Percentiles rank a stretch among this genome's conserved stretches.
These are phyloP conservation scores for Ramazzottius varieornatus DNA, from an alignment of 2,888 invertebrate genomes.

Conservation along the genomic window DNA sequence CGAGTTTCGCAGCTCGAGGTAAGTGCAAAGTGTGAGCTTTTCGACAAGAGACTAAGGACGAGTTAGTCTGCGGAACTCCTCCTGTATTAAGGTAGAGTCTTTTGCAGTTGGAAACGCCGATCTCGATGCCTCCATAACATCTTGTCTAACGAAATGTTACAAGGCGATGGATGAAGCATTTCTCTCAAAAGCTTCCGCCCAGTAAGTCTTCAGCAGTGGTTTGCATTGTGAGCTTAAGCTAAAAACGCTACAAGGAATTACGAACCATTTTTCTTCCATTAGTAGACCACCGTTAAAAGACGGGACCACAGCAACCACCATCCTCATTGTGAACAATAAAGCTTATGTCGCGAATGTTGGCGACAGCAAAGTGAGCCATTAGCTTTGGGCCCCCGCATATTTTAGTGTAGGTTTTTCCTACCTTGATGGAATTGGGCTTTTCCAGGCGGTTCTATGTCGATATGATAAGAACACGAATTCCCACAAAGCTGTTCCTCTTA, in stretches of 20 bases:
- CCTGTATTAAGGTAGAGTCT: neutral
- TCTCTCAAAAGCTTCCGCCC: conserved; percentile 23
- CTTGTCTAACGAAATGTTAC: conserved; percentile 23
- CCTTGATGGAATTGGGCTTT: conserved; percentile 5
- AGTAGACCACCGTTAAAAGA: conserved; percentile 31
- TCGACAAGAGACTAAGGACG: too few relatives aligned
- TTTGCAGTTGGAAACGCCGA: conserved; percentile 4
- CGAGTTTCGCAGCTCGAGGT: conserved; percentile 15
- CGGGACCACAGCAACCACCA: conserved; percentile 27
- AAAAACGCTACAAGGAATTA: too few relatives aligned
- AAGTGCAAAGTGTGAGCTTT: too few relatives aligned
- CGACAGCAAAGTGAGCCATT: conserved; percentile 21
- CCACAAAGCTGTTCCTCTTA: conserved; percentile 21
- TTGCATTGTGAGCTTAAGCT: neutral
- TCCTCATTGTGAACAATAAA: conserved; percentile 25
- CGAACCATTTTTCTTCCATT: conserved; percentile 4
- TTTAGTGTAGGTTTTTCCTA: neutral
- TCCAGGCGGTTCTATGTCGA: conserved; percentile 23
- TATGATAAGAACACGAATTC: conserved; percentile 16
- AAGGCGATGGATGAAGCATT: conserved; percentile 28
- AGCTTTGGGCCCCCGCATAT: neutral
- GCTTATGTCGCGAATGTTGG: conserved; percentile 28
- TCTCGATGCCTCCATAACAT: conserved; percentile 24
- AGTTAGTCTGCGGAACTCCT: too few relatives aligned
- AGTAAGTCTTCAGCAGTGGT: conserved; percentile 16